A percentile compares a stretch with the other conserved stretches of the same genome.
phyloP scores from a whole-genome alignment of 2,113 vertebrate species.

The Solea solea region DNA sequence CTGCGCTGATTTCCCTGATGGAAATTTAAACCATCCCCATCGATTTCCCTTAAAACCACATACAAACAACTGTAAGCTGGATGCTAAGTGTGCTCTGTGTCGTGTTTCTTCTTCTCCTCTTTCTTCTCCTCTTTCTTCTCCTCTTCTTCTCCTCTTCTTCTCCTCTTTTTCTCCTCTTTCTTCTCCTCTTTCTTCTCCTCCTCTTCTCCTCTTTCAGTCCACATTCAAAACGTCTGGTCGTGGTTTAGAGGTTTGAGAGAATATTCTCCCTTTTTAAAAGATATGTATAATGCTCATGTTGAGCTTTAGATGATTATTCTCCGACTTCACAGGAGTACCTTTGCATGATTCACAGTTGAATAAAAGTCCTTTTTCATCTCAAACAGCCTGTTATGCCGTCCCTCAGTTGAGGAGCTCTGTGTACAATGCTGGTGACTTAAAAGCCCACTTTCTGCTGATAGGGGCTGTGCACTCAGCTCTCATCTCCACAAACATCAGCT shows the following conservation, averaged over 20 bases:
- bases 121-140: neutral
- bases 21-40: constrained; percentile 21
- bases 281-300: neutral
- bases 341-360: too few species aligned
- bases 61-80: neutral
- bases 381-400: neutral
- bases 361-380: neutral
- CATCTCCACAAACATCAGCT: too few species aligned
- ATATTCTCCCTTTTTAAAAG: neutral
- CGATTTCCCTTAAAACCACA: constrained; percentile 11
- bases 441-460: neutral
- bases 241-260: constrained; percentile 3
- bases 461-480: too few species aligned
- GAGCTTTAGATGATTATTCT: neutral
- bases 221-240: constrained; percentile 7
- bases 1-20: constrained; percentile 22
- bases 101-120: neutral
- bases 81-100: neutral
- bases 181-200: constrained; percentile 1
- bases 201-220: neutral
- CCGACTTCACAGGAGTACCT: neutral
- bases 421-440: too few species aligned
- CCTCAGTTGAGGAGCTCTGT: neutral
- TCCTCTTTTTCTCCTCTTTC: too few species aligned
- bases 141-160: neutral